Percentiles rank a stretch among this genome's conserved stretches.
These are phyloP conservation scores for Saxidomus purpurata DNA, from an alignment of 1,140 invertebrate species.

Conservation along the genomic window DNA sequence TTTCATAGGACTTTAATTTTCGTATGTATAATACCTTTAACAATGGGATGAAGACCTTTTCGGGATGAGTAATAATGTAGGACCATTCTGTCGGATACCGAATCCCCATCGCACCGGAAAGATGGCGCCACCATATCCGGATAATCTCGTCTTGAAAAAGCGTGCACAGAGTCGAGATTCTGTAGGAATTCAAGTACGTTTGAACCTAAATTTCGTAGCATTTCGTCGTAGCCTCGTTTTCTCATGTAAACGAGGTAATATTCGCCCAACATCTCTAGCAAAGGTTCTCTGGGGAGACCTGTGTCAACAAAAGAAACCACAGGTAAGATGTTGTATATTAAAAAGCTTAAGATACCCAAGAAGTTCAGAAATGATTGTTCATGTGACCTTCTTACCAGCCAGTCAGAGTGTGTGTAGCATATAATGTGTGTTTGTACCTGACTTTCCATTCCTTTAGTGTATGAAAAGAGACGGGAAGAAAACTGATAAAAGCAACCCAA, in stretches of 20 bases:
- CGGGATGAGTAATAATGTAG: constrained; percentile 77
- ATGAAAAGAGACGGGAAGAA: no score
- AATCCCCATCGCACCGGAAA: constrained; percentile 78
- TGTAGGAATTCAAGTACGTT: constrained; percentile 79
- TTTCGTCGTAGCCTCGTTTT: constrained; percentile 74
- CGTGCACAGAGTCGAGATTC: constrained; percentile 77
- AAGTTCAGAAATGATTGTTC: no score
- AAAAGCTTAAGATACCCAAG: no score
- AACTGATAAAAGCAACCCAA: no score
- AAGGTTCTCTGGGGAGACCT: constrained; percentile 72
- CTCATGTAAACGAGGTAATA: constrained; percentile 72
- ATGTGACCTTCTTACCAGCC: no score
- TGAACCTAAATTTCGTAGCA: constrained; percentile 75
- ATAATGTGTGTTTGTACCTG: no score
- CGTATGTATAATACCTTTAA: constrained; percentile 76
- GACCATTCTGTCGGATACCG: constrained; percentile 75
- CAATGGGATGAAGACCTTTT: constrained; percentile 72
- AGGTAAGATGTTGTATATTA: no score
- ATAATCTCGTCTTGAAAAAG: constrained; percentile 69
- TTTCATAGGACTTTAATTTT: no score
- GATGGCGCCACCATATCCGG: constrained; percentile 77
- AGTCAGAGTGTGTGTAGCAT: no score
- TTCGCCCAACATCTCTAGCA: constrained; percentile 74
- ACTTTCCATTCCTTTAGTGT: no score
- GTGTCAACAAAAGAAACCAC: neutral